Evolutionary conservation across 2,888 invertebrate genomes (phyloP).

Genomic region (Brachylomia viminalis): DNA sequence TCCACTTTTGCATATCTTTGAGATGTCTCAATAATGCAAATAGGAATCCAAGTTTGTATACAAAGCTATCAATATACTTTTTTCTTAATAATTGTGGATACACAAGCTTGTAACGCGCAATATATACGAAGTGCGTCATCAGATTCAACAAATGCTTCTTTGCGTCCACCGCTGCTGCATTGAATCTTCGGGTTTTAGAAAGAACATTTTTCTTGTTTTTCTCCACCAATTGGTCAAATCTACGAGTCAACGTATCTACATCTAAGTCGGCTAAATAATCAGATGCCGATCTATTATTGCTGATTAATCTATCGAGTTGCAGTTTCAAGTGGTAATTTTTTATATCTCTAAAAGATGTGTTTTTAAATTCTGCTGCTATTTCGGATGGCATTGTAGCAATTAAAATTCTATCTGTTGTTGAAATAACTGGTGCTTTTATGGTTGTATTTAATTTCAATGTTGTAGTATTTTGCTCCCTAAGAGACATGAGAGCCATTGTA

Average conservation of each 20-base stretch:
- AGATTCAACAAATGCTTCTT: slow-evolving; percentile 19
- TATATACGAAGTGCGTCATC: slow-evolving; percentile 76
- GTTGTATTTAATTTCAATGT: not conserved
- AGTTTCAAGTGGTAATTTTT: slow-evolving; percentile 40
- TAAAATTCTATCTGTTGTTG: slow-evolving; percentile 10
- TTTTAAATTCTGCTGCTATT: slow-evolving; percentile 8
- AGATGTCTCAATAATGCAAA: slow-evolving; percentile 62
- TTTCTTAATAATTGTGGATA: slow-evolving; percentile 69
- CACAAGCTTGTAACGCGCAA: slow-evolving; percentile 71
- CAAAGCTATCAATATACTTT: slow-evolving; percentile 64
- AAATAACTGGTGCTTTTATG: not conserved
- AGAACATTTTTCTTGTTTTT: fast-evolving
- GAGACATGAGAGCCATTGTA: fast-evolving
- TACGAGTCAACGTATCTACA: slow-evolving; percentile 55
- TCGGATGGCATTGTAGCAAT: slow-evolving; percentile 12
- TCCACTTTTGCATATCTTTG: slow-evolving; percentile 40
- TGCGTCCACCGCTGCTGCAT: fast-evolving
- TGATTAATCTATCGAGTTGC: slow-evolving; percentile 59
- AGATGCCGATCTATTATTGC: slow-evolving; percentile 45
- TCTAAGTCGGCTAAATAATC: slow-evolving; percentile 64
- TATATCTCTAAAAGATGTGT: slow-evolving; percentile 50
- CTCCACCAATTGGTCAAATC: slow-evolving; percentile 57
- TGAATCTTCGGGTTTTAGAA: slow-evolving; percentile 2
- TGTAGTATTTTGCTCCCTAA: not conserved
- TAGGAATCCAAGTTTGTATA: slow-evolving; percentile 74